These are phyloP conservation scores for Chaetops frenatus DNA, from an alignment of 2,113 vertebrate species.

Conservation along the genomic window DNA sequence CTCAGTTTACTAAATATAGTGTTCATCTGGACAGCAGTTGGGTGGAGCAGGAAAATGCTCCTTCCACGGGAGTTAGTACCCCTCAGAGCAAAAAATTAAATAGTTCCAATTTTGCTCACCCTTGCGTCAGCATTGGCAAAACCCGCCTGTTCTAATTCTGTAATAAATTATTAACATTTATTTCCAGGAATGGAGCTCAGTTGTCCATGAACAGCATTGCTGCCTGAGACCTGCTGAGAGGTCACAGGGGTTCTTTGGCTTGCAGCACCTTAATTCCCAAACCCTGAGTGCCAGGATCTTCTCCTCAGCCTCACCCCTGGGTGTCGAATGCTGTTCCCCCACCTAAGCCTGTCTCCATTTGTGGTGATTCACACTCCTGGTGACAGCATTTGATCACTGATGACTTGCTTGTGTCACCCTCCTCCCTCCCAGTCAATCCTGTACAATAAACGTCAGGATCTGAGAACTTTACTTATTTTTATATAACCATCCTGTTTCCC, in stretches of 20 bases:
- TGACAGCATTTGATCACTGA: background rate
- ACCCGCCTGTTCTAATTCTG: background rate
- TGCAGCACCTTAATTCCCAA: accelerated
- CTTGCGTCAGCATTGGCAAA: background rate
- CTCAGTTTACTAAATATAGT: slow-evolving; percentile 31
- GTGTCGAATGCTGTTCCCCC: background rate
- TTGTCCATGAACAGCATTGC: background rate
- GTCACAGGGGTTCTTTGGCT: background rate
- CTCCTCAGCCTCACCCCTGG: background rate
- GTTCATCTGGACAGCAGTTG: slow-evolving; percentile 30
- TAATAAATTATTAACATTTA: background rate
- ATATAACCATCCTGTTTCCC: slow-evolving; percentile 38
- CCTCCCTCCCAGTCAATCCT: background rate
- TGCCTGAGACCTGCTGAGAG: background rate
- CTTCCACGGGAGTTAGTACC: slow-evolving; percentile 11
- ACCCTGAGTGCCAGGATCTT: background rate
- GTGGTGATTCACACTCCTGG: background rate
- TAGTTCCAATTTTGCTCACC: background rate
- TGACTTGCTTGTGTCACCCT: background rate
- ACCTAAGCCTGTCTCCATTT: background rate
- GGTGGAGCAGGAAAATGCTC: slow-evolving; percentile 56
- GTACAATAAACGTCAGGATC: background rate
- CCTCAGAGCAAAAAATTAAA: slow-evolving; percentile 13
- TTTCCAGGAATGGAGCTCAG: background rate
- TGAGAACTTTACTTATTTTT: slow-evolving; percentile 19